phyloP scores from a whole-genome alignment of 2,113 vertebrate species.

The Rhizomys pruinosus region DNA sequence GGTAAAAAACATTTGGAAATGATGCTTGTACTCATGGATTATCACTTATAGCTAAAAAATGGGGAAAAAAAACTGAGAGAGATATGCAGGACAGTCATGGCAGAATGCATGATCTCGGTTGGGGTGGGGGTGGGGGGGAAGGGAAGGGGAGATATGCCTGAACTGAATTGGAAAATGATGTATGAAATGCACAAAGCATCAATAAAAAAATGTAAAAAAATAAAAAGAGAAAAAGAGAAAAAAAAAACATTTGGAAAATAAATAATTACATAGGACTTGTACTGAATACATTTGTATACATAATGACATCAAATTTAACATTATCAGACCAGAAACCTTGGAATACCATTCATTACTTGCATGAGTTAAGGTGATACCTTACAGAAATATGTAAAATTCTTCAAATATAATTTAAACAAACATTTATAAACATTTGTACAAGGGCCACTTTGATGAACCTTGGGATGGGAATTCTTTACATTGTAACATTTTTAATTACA shows the following conservation, averaged over 20 bases:
- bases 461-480: neutral
- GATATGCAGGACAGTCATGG: no score
- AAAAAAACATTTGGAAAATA: constrained; percentile 42
- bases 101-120: no score
- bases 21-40: no score
- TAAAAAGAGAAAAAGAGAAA: no score
- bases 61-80: no score
- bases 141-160: no score
- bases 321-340: neutral
- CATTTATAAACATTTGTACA: constrained; percentile 5
- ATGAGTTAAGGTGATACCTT: neutral
- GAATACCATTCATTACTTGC: neutral
- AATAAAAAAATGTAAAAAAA: no score
- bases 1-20: constrained; percentile 28
- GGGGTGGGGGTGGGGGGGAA: no score
- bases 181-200: no score
- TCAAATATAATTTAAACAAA: neutral
- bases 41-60: no score
- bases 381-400: neutral
- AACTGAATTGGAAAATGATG: no score
- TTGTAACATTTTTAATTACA: constrained; percentile 14
- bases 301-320: neutral
- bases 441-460: neutral
- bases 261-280: neutral
- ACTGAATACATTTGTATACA: neutral